These are phyloP conservation scores for Spinibarbus caldwelli DNA, from an alignment of 2,797 vertebrate genomes.

Conservation along the genomic window DNA sequence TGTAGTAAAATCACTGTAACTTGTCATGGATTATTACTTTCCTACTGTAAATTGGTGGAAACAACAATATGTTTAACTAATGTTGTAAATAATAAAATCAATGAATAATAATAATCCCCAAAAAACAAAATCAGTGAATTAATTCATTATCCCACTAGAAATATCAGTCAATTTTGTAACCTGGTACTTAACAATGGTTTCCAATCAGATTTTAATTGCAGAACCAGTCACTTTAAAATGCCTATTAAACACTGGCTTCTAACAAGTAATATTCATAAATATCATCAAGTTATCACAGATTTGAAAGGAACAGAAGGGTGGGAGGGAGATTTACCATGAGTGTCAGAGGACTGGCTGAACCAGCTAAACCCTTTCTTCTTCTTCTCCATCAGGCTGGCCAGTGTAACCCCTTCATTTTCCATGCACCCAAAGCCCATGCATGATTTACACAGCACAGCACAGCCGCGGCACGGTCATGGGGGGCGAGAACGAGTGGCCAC, in stretches of 20 bases:
- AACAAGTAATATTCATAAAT: neutral
- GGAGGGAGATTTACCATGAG: conserved; percentile 90
- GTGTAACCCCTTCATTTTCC: conserved; percentile 88
- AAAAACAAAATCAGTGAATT: neutral
- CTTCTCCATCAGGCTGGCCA: conserved; percentile 97
- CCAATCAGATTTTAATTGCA: neutral
- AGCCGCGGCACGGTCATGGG: conserved; percentile 64
- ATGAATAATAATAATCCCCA: neutral
- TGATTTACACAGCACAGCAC: conserved; percentile 72
- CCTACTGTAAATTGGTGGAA: neutral
- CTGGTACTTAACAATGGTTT: neutral
- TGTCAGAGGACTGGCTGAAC: conserved; percentile 95
- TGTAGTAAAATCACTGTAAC: neutral
- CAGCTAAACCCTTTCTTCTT: conserved; percentile 97
- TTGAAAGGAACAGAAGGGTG: conserved; percentile 67
- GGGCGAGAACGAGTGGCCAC: conserved; percentile 78
- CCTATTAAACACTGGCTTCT: conserved; percentile 3
- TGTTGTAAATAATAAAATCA: neutral
- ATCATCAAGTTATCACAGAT: conserved; percentile 16
- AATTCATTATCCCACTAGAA: neutral
- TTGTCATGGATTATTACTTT: neutral
- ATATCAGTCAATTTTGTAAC: neutral
- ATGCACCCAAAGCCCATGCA: conserved; percentile 78
- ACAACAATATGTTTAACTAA: neutral
- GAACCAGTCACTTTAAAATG: neutral